A percentile compares a stretch with the other conserved stretches of the same genome.
These are phyloP conservation scores for Neoniphon sammara DNA, from an alignment of 2,797 vertebrate species.

Conservation along the genomic window DNA sequence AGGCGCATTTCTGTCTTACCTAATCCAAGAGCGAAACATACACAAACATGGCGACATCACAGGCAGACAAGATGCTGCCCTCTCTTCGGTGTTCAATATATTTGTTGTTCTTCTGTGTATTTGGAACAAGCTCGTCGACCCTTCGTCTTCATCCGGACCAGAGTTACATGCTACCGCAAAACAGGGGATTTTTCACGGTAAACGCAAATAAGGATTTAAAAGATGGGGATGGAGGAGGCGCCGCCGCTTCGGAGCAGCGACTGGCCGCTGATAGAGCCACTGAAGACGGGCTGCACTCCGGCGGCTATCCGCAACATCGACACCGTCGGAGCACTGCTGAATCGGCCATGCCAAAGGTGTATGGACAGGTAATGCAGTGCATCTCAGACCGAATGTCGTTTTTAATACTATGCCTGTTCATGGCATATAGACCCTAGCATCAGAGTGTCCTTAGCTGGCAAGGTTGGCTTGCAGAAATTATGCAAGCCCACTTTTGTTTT, in stretches of 20 bases:
- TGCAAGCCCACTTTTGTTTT: constrained; percentile 45
- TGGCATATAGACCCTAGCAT: constrained; percentile 24
- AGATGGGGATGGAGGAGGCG: constrained; percentile 63
- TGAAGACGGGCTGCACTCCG: constrained; percentile 62
- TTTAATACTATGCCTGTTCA: neutral
- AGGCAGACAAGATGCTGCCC: constrained; percentile 75
- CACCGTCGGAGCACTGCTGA: constrained; percentile 82
- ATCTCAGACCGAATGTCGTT: neutral
- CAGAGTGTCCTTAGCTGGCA: constrained; percentile 32
- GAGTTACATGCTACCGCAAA: constrained; percentile 76
- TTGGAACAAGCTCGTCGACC: constrained; percentile 60
- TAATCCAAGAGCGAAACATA: constrained; percentile 64
- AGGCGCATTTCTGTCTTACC: constrained; percentile 73
- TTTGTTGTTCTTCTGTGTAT: constrained; percentile 68
- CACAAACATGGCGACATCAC: constrained; percentile 86
- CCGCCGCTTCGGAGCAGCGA: constrained; percentile 64
- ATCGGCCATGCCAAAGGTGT: constrained; percentile 88
- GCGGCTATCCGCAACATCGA: constrained; percentile 69
- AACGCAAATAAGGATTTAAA: constrained; percentile 64
- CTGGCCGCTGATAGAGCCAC: constrained; percentile 64
- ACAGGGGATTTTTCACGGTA: constrained; percentile 81
- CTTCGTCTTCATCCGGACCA: constrained; percentile 72
- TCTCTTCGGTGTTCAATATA: constrained; percentile 63
- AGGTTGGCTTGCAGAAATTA: constrained; percentile 34
- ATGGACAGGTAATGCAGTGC: constrained; percentile 87